Percentiles rank a stretch among this genome's conserved stretches.
Conservation (phyloP, 2,888 invertebrate species). For the Volucella bombylans region DNA sequence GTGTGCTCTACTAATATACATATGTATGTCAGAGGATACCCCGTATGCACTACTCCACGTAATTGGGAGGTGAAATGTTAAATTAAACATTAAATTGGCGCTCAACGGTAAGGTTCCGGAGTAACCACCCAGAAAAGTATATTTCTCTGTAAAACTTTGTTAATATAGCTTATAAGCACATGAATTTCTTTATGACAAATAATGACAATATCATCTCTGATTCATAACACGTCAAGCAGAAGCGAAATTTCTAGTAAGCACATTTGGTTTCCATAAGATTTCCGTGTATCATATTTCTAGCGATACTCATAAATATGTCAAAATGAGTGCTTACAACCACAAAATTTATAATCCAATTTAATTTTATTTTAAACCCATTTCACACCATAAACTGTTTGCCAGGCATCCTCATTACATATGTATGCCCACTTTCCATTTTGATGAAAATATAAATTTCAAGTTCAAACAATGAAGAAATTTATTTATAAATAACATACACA, state of each 20-base stretch:
- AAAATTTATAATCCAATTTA: conserved; percentile 19
- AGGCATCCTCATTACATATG: conserved; percentile 47
- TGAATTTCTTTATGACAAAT: not conserved
- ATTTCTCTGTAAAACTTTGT: no score
- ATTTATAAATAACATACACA: conserved; percentile 52
- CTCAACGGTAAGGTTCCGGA: not conserved
- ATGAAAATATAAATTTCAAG: conserved; percentile 65
- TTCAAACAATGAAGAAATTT: conserved; percentile 66
- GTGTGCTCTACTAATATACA: not conserved
- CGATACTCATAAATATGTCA: no score
- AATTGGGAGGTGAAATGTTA: not conserved
- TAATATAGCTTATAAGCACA: conserved; percentile 30
- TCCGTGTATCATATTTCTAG: no score
- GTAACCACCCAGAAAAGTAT: no score
- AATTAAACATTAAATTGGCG: not conserved
- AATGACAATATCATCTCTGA: not conserved
- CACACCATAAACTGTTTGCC: conserved; percentile 30
- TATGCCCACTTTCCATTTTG: conserved; percentile 40
- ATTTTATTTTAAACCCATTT: conserved; percentile 15
- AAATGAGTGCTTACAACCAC: not conserved
- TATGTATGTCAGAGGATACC: conserved; percentile 13
- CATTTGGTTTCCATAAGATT: not conserved
- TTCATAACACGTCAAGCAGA: not conserved
- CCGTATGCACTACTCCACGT: conserved; percentile 32
- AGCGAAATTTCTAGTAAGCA: conserved; percentile 24